Base-by-base conservation (phyloP, 1,140 invertebrate genomes). In the Polypedilum vanderplanki region DNA sequence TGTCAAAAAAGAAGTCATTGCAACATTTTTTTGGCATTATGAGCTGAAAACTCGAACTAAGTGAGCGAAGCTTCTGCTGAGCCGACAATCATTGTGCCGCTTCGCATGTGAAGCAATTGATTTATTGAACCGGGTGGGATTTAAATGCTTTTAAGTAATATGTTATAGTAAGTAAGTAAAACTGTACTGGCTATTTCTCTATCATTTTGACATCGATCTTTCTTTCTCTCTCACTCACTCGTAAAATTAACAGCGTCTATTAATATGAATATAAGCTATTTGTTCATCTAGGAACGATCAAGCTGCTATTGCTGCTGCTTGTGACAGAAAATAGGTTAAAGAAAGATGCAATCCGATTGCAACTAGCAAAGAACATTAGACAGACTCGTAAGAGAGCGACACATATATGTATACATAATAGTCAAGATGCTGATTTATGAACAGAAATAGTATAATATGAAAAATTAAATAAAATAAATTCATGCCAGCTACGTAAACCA, bases 401-500 rank as follows among this genome's bases (percentile, higher is more conserved):
- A 18, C 65, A 70, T 70, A 57, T 12, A 15, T 12, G n/a, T n/a
- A 57, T 57, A 12, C 46, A 57, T 57, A 57, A 57, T 57, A 57
- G 46, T 12, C 5, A 33, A 57, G 46, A 57, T 57, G 46, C 46
- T 12, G n/a, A 57, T 57, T 57, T 33, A 33, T 57, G 46, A 57
- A 57, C 3, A 57, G n/a, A 57, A 57, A 15, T 57, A 20, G 18
- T n/a, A 70, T 5, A 70, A 20, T 18, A 20, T 15, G 7, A 67
- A 67, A 67, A 67, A 20, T n/a, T 67, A 67, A 46, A 46, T 46
- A 57, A 57, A 57, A 57, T 57, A n/a, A 57, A 57, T 57, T 57
- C 46, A 57, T 57, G 46, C 46, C 46, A 57, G n/a, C n/a, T n/a
- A n/a, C 46, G 46, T 57, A 57, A 57, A 70, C 65, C 65, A 70